These are phyloP conservation scores for Diadophis punctatus DNA, from an alignment of 2,113 vertebrate genomes.

Conservation along the genomic window DNA sequence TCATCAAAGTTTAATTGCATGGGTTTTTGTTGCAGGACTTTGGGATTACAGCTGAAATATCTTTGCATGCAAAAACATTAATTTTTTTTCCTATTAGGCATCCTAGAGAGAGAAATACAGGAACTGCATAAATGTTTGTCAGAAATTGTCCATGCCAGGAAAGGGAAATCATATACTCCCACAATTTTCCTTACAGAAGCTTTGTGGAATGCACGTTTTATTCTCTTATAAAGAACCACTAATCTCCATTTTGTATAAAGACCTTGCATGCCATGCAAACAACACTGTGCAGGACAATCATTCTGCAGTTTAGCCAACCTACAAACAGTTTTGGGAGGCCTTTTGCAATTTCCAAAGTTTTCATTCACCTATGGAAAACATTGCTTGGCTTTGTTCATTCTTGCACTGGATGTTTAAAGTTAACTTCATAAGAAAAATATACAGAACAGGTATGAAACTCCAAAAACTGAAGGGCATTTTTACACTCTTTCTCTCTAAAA, in stretches of 20 bases:
- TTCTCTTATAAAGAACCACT: conserved; percentile 50
- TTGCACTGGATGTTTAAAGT: conserved; percentile 54
- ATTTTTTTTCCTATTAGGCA: conserved; percentile 38
- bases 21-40: not conserved
- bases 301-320: conserved; percentile 36
- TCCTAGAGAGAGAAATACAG: conserved; percentile 32
- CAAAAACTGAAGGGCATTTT: conserved; percentile 58
- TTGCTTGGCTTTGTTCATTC: conserved; percentile 38
- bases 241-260: conserved; percentile 48
- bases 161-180: conserved; percentile 12
- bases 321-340: not conserved
- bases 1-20: not conserved
- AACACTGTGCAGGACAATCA: conserved; percentile 31
- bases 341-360: not conserved
- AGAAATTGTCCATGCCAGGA: conserved; percentile 7
- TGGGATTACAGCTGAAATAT: conserved; percentile 11
- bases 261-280: conserved; percentile 39
- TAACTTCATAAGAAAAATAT: conserved; percentile 36
- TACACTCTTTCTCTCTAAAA: conserved; percentile 49
- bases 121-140: not conserved
- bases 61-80: conserved; percentile 51
- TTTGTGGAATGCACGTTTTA: conserved; percentile 46
- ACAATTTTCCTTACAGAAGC: conserved; percentile 39
- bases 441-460: conserved; percentile 55
- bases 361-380: conserved; percentile 43